phyloP scores from a whole-genome alignment of 2,888 invertebrate species.

The Nesidiocoris tenuis region DNA sequence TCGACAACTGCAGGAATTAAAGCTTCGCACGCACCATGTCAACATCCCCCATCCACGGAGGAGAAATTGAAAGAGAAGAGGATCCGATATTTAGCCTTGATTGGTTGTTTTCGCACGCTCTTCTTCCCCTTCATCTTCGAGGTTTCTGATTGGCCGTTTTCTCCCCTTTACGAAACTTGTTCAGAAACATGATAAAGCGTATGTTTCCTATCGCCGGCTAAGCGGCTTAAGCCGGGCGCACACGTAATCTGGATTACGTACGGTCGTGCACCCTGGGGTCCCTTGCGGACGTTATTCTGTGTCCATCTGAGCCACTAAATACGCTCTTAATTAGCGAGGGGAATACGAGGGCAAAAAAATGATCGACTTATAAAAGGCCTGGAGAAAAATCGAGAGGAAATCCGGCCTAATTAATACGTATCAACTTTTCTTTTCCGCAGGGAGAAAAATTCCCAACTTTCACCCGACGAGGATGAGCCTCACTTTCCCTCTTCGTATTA shows the following conservation, averaged over 20 bases:
- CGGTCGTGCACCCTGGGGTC: constrained; percentile 7
- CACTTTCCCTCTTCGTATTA: background rate
- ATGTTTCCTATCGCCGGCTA: constrained; percentile 3
- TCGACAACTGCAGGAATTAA: no score
- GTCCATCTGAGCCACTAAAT: background rate
- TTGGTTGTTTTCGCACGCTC: constrained; percentile 31
- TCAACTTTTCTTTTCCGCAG: background rate
- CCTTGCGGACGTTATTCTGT: background rate
- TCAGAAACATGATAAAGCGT: constrained; percentile 22
- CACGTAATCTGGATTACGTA: constrained; percentile 20
- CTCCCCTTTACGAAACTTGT: constrained; percentile 10
- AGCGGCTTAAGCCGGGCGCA: constrained; percentile 24
- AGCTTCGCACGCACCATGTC: no score
- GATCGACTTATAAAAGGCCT: background rate
- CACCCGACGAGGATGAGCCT: background rate
- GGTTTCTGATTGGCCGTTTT: constrained; percentile 21
- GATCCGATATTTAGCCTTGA: constrained; percentile 12
- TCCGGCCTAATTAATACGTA: background rate
- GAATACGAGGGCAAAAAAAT: background rate
- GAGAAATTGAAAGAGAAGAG: background rate
- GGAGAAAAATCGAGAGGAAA: background rate
- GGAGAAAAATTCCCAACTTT: background rate
- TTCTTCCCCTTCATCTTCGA: background rate
- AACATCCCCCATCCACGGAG: no score
- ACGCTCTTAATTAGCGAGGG: constrained; percentile 13